Base-by-base conservation (phyloP, 1,140 invertebrate species). In the Cydia pomonella region DNA sequence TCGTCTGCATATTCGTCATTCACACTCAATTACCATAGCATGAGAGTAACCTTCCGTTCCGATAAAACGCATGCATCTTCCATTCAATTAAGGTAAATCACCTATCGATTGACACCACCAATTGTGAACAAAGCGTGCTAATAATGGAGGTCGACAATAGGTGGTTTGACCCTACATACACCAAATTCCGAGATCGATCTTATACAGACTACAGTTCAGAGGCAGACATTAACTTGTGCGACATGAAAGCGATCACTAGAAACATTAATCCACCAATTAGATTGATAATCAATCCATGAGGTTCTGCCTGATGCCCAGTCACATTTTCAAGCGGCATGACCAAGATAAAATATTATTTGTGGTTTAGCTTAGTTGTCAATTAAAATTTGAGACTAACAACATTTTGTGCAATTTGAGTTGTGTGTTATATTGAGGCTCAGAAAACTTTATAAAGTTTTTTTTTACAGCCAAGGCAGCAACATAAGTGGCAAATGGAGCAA, bases 1-100 rank as follows among this genome's bases (percentile, higher is more conserved):
- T 81, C 79, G 84, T 88, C 87, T 87, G 87, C 81, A 81, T 53
- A 76, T 84, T 84, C 73, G 62, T 82, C 75, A 77, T 76, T 73
- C 71, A 72, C 27, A 77, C 27, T 69, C 64, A 41, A 33, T 77
- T 79, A 62, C 23, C 63, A 69, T 77, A 27, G 74, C 71, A 78
- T 76, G 64, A 77, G 77, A 72, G 73, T 72, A 63, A 73, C 33
- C 75, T 73, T 59, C 53, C 53, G 23, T 23, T 23, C 18, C 53
- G 21, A 59, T 12, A 59, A 9, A 59, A 21, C 6, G 9, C 53
- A 59, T 21, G 21, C 53, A 59, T 12, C 18, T 59, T 59, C 21
- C 53, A 59, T 59, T 23, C 21, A 59, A 59, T 10, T 5, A 59
- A 59, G 21, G 41, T 44, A 44, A 44, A 44, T 23, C 9, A 23